These are phyloP conservation scores for Drosophila greeni DNA, from an alignment of 2,888 invertebrate genomes.

Conservation along the genomic window DNA sequence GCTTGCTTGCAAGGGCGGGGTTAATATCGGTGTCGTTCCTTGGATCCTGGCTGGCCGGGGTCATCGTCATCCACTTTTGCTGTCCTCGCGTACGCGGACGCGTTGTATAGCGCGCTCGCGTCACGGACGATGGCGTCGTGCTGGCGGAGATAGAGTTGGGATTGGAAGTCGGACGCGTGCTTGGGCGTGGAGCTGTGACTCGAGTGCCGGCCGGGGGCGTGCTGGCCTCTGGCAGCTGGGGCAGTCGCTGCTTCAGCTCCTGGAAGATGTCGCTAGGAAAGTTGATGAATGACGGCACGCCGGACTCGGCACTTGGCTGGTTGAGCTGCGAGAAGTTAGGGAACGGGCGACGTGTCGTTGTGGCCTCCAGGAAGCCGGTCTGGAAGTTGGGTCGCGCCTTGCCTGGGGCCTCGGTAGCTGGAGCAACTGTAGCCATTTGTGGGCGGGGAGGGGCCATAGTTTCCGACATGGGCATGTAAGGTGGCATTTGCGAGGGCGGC, in stretches of 20 bases:
- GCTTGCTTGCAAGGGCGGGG: slow-evolving; percentile 38
- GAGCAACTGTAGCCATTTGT: slow-evolving; percentile 40
- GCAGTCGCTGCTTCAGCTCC: slow-evolving; percentile 73
- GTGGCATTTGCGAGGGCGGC: slow-evolving; percentile 81
- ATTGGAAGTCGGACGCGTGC: slow-evolving; percentile 2
- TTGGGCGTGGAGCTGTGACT: slow-evolving; percentile 13
- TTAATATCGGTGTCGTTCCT: slow-evolving; percentile 14
- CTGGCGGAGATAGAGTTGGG: slow-evolving; percentile 70
- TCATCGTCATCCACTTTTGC: slow-evolving; percentile 79
- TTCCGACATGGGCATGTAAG: slow-evolving; percentile 84
- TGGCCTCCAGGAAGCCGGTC: slow-evolving; percentile 72
- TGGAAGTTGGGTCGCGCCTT: slow-evolving; percentile 52
- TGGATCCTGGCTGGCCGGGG: slow-evolving; percentile 35
- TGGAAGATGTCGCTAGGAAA: slow-evolving; percentile 79
- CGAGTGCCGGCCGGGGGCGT: slow-evolving; percentile 12
- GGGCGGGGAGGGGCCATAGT: slow-evolving; percentile 78
- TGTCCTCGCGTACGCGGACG: slow-evolving; percentile 79
- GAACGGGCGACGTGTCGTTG: slow-evolving; percentile 73
- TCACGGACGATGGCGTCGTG: slow-evolving; percentile 61
- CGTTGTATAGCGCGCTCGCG: slow-evolving; percentile 78
- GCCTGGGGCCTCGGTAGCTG: slow-evolving; percentile 39
- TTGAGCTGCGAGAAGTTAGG: slow-evolving; percentile 66
- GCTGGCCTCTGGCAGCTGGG: slow-evolving; percentile 39
- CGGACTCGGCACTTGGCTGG: slow-evolving; percentile 42
- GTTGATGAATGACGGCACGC: slow-evolving; percentile 77